A percentile compares a stretch with the other conserved stretches of the same genome.
These are phyloP conservation scores for Heliocidaris erythrogramma DNA, from an alignment of 35 echinoderm and acorn worm species.

Conservation along the genomic window DNA sequence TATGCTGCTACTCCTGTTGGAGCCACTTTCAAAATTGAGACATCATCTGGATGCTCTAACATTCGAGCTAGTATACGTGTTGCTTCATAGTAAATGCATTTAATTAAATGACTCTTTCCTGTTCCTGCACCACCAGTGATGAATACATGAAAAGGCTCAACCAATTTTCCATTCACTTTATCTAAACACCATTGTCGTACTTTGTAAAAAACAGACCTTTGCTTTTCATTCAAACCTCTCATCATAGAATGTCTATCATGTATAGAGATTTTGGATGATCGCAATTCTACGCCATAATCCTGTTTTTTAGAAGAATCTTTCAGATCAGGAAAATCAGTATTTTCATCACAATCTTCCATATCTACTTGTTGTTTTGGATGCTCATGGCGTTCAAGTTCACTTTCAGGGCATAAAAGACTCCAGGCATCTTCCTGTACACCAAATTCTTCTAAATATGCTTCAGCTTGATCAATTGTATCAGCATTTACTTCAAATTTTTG, in stretches of 20 bases:
- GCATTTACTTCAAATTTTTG: constrained; percentile 25
- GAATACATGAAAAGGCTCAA: constrained; percentile 38
- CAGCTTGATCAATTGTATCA: constrained; percentile 40
- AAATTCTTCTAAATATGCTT: constrained; percentile 24
- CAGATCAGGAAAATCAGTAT: constrained; percentile 63
- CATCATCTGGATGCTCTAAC: constrained; percentile 31
- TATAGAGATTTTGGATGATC: neutral
- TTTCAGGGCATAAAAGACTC: constrained; percentile 57
- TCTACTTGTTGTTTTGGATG: neutral
- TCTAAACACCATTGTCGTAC: constrained; percentile 37
- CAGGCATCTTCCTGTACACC: neutral
- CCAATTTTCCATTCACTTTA: neutral
- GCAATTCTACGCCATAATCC: neutral
- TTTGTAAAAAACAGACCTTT: neutral
- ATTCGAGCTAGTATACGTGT: constrained; percentile 46
- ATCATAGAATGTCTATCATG: neutral
- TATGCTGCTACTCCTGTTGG: constrained; percentile 43
- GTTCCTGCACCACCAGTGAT: constrained; percentile 64
- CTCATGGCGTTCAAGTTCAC: constrained; percentile 58
- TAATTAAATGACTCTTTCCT: constrained; percentile 62
- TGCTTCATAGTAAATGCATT: constrained; percentile 57
- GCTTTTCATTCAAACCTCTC: constrained; percentile 54
- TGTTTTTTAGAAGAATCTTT: neutral
- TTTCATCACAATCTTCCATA: constrained; percentile 8
- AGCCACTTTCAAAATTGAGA: constrained; percentile 35